Evolutionary conservation across 2,888 invertebrate genomes (phyloP), one percentile per base, ranked within the genome.

Genomic region (Spatulosminthurus flaviceps): DNA sequence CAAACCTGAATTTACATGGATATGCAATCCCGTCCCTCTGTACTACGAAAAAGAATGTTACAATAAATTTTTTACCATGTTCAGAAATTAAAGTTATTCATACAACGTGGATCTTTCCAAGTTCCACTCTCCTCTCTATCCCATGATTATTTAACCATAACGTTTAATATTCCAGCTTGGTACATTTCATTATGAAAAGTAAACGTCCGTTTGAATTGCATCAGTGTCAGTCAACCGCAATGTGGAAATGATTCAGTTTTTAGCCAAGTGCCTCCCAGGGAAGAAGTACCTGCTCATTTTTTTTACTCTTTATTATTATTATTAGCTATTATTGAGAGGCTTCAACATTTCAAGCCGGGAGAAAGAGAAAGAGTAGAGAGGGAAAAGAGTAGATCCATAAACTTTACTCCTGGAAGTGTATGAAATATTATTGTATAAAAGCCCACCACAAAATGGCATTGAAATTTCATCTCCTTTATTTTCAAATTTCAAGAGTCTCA

Each of bases 401-500:
- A 51, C 7, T 51, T 51, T 51, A 51, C 16, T 19, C 51, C 16
- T 51, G 34, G 4, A 34, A 51, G 16, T 51, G 51, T 51, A 51
- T 51, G 51, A 51, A n/a, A n/a, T n/a, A n/a, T n/a, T n/a, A n/a
- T n/a, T n/a, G n/a, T n/a, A n/a, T n/a, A n/a, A n/a, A 13, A 51
- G 51, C 51, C 51, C 41, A 70, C 70, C 70, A 70, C 70, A 70
- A 70, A 70, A 41, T 70, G 70, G 41, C 70, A 70, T 70, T 70
- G 70, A 70, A 70, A 70, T 70, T 41, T 21, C 28, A 70, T 70
- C 28, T 21, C 26, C 24, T 26, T 67, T 67, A 26, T 67, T 67
- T 67, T 67, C 1, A 26, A 67, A 67, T 26, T 67, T 67, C 24
- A 26, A 67, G 28, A 67, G 19, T 64, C 26, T 67, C 67, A 67